phyloP scores from a whole-genome alignment of 2,113 vertebrate species.

The Telmatochromis brachygnathus region DNA sequence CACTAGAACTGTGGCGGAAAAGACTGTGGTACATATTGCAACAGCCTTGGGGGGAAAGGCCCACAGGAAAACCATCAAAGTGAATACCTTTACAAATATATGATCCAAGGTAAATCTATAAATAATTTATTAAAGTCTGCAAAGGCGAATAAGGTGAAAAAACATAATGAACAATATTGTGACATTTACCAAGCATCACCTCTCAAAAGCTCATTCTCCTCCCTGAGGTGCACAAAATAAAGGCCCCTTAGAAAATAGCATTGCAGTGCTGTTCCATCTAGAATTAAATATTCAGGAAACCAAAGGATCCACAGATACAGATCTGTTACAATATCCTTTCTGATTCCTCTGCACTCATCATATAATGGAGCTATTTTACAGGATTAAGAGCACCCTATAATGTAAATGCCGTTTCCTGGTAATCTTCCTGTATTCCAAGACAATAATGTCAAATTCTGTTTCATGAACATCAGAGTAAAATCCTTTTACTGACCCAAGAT shows the following conservation, averaged over 20 bases:
- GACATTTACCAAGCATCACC: not conserved
- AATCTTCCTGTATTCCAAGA: not conserved
- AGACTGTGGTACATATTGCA: not conserved
- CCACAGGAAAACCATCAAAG: not conserved
- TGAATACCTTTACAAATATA: not conserved
- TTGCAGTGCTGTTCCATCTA: not conserved
- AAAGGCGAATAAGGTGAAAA: not conserved
- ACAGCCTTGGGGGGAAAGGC: not conserved
- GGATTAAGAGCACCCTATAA: not conserved
- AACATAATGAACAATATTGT: not conserved
- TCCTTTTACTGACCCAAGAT: not conserved
- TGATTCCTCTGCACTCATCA: not conserved
- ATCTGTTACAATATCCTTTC: not conserved
- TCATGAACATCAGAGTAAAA: not conserved
- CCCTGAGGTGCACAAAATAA: not conserved
- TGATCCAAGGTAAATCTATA: not conserved
- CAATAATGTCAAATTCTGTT: not conserved
- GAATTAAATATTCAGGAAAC: not conserved
- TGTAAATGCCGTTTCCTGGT: not conserved
- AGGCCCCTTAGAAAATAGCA: not conserved
- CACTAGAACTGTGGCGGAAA: not conserved
- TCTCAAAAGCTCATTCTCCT: not conserved
- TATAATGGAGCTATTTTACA: not conserved
- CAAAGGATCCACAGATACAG: not conserved
- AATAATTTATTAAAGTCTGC: not conserved